Evolutionary conservation across 2,113 vertebrate species (phyloP), one percentile per base, ranked within the genome.

Genomic region (Ibidorhyncha struthersii): DNA sequence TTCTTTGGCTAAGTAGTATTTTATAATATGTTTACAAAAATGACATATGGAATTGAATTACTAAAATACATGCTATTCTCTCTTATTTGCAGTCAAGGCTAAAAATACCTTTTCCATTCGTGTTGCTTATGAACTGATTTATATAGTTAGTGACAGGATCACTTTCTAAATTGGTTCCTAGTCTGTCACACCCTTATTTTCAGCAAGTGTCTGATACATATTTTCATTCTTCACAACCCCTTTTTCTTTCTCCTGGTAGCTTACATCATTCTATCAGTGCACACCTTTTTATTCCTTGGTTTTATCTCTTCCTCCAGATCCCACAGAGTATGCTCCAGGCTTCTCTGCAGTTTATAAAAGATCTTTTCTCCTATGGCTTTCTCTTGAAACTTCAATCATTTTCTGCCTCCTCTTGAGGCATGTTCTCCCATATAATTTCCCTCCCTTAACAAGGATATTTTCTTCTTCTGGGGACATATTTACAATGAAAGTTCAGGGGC

Each of bases 281-380:
- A 86, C 2, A 43, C 1, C 4, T 76, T 82, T 91, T 87, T 91
- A 65, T 92, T 96, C 65, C 38, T 87, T 59, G 23, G 53, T 81
- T 89, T 96, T 93, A 92, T 80, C 79, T 90, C 36, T 88, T 80
- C n/a, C 34, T 80, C 67, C 79, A 87, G 67, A 95, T 80, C 45
- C 86, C 82, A 95, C 45, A 72, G 79, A 90, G 40, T 66, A 93
- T 89, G 86, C 81, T 92, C 53, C 56, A 92, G 88, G 93, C 92
- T 94, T 93, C 90, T 79, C 90, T 91, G 74, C 59, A 36, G 78
- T 86, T 94, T 89, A 69, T 71, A 96, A 95, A 89, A 95, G 73
- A 70, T 58, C 62, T 93, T 92, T 93, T 89, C 61, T 94, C 73
- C 71, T 82, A 85, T 14, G 66, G 19, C 49, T 95, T 91, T 94